Evolutionary conservation across 2,888 invertebrate genomes (phyloP).

Genomic region (Nomada ferruginata): DNA sequence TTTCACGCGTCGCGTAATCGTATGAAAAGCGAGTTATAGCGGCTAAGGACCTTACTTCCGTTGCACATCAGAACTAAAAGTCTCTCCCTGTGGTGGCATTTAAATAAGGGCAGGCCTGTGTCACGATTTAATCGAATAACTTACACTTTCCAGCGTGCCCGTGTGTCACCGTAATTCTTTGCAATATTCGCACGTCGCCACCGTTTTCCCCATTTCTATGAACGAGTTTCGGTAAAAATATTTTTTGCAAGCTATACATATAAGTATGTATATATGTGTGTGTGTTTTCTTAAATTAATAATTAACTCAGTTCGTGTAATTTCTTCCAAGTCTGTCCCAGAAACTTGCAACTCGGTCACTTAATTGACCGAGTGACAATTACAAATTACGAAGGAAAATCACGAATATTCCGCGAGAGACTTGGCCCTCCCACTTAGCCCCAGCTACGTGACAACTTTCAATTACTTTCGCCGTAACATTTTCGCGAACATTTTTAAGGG

Average conservation of each 20-base stretch:
- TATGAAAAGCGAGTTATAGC: constrained; percentile 56
- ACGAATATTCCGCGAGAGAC: neutral
- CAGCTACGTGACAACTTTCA: constrained; percentile 8
- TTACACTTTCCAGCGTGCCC: neutral
- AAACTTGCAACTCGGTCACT: neutral
- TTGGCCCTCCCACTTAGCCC: too few relatives aligned
- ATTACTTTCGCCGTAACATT: constrained; percentile 11
- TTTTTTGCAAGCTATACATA: too few relatives aligned
- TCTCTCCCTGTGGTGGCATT: constrained; percentile 19
- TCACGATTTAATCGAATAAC: constrained; percentile 34
- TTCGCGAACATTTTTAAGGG: neutral
- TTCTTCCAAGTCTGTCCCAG: neutral
- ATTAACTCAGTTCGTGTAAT: too few relatives aligned
- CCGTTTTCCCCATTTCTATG: neutral
- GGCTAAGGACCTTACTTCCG: constrained; percentile 24
- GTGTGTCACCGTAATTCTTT: neutral
- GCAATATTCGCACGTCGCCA: neutral
- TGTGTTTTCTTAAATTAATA: too few relatives aligned
- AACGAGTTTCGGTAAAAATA: neutral
- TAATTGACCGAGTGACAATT: neutral
- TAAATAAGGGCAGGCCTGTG: constrained; percentile 18
- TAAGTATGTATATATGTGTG: neutral
- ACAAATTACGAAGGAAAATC: neutral
- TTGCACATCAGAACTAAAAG: constrained; percentile 38
- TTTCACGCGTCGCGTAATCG: constrained; percentile 62